Conservation (phyloP, 2,797 vertebrate genomes). For the Sciurus carolinensis region DNA sequence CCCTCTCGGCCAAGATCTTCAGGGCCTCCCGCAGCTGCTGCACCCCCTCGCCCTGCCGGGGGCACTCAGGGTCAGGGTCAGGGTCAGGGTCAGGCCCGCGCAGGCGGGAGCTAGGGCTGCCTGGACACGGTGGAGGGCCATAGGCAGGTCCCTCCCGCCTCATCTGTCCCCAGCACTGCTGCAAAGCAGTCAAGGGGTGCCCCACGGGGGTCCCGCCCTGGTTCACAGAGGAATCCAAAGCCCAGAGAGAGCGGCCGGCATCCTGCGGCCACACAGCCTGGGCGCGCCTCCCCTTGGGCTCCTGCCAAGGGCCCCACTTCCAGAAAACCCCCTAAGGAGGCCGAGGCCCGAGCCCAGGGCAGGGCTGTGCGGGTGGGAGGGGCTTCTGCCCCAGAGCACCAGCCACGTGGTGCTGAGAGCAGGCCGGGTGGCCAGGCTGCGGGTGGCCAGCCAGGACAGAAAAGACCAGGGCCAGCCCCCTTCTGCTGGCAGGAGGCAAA, state of each 20-base stretch:
- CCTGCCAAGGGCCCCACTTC: not conserved
- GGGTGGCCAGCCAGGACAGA: not conserved
- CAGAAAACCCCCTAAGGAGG: not conserved
- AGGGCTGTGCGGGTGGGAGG: not conserved
- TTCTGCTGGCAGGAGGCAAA: too few species aligned
- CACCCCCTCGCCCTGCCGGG: conserved; percentile 92
- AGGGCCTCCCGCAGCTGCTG: conserved; percentile 97
- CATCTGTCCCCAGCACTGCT: not conserved
- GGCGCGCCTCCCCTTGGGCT: fast-evolving
- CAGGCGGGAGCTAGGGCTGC: not conserved
- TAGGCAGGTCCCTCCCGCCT: not conserved
- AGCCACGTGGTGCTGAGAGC: not conserved
- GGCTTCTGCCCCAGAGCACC: not conserved
- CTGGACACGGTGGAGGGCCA: fast-evolving
- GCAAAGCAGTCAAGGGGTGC: too few species aligned
- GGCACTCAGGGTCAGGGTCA: not conserved
- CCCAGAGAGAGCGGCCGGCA: not conserved
- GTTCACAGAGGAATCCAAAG: too few species aligned
- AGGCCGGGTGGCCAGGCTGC: not conserved
- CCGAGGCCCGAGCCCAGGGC: not conserved
- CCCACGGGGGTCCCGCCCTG: not conserved
- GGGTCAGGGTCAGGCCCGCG: not conserved
- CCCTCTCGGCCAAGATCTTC: conserved; percentile 98
- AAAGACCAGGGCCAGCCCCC: not conserved
- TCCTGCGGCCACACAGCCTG: not conserved